These are phyloP conservation scores for Tyrophagus putrescentiae DNA, from an alignment of 1,140 invertebrate genomes.

Conservation along the genomic window DNA sequence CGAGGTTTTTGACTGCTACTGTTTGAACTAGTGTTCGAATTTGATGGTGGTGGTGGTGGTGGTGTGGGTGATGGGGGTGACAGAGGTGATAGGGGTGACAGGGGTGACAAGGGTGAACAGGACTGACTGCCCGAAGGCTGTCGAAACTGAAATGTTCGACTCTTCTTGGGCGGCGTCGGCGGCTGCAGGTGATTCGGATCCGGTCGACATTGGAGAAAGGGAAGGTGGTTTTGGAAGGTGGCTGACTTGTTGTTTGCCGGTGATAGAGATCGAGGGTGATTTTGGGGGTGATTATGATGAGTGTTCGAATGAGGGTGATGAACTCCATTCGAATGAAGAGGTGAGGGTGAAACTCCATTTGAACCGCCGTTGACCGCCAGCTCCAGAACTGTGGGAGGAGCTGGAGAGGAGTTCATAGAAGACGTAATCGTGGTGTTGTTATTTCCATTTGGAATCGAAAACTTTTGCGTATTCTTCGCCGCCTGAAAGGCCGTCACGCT, in stretches of 20 bases:
- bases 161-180: neutral
- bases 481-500: neutral
- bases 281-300: too few species aligned
- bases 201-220: neutral
- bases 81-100: neutral
- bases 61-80: neutral
- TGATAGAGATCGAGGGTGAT: too few species aligned
- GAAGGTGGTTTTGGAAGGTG: neutral
- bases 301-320: too few species aligned
- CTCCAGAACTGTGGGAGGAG: too few species aligned
- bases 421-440: too few species aligned
- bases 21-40: too few species aligned
- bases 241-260: neutral
- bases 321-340: too few species aligned
- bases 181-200: neutral
- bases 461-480: neutral
- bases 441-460: too few species aligned
- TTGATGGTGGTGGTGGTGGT: neutral
- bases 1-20: neutral
- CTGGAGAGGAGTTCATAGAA: too few species aligned
- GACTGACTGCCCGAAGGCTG: neutral
- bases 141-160: neutral
- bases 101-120: neutral
- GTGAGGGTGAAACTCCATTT: too few species aligned
- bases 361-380: too few species aligned